These are phyloP conservation scores for Ophion costatus DNA, from an alignment of 2,888 invertebrate genomes.

Conservation along the genomic window DNA sequence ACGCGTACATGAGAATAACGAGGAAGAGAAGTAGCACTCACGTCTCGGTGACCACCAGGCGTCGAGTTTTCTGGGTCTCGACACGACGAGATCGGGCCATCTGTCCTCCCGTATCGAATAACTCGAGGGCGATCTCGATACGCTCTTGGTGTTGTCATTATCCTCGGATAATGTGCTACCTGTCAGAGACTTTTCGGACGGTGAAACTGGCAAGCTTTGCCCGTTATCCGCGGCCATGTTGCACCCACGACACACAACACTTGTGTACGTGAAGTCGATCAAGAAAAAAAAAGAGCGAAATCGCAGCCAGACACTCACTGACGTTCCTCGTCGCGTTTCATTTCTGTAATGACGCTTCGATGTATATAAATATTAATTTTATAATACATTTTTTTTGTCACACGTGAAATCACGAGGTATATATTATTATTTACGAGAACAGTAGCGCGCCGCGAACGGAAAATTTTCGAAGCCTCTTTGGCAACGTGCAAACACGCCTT, in stretches of 20 bases:
- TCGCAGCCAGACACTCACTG: slow-evolving; percentile 8
- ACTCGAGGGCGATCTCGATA: slow-evolving; percentile 85
- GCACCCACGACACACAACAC: not conserved
- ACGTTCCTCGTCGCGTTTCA: not conserved
- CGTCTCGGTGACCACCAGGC: slow-evolving; percentile 82
- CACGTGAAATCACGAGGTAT: slow-evolving; percentile 19
- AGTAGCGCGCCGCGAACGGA: slow-evolving; percentile 34
- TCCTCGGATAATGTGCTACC: slow-evolving; percentile 84
- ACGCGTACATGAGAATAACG: not conserved
- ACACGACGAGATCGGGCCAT: slow-evolving; percentile 82
- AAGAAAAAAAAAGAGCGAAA: not conserved
- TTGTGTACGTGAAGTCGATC: not conserved
- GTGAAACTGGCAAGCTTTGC: slow-evolving; percentile 81
- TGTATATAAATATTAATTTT: not conserved
- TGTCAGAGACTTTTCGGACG: slow-evolving; percentile 81
- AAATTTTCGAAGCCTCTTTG: slow-evolving; percentile 14
- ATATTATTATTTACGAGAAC: not conserved
- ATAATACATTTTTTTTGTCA: slow-evolving; percentile 23
- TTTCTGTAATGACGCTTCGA: not conserved
- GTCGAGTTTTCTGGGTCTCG: slow-evolving; percentile 81
- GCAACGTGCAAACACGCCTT: slow-evolving; percentile 29
- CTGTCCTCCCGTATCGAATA: slow-evolving; percentile 85
- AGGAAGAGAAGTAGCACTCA: slow-evolving; percentile 73
- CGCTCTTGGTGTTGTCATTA: slow-evolving; percentile 79
- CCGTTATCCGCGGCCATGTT: slow-evolving; percentile 81